A percentile compares a stretch with the other conserved stretches of the same genome.
Conservation (phyloP, 2,888 invertebrate genomes). For the Netelia fuscicornis region DNA sequence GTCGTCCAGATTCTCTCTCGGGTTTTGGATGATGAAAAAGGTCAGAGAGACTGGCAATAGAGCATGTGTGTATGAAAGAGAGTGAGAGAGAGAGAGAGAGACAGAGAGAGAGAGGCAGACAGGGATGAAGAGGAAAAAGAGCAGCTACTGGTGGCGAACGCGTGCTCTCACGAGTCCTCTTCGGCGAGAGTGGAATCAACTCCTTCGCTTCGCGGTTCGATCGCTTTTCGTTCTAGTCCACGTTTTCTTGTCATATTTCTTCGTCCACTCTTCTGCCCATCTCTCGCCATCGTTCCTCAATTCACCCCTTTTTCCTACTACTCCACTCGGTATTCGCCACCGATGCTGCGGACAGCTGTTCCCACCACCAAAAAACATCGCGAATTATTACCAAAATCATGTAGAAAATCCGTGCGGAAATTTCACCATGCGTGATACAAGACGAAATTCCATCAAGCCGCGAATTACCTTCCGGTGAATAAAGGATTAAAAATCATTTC, state of each 20-base stretch:
- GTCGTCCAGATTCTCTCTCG: conserved; percentile 58
- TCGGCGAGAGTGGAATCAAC: conserved; percentile 39
- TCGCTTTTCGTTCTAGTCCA: conserved; percentile 49
- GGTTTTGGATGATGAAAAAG: conserved; percentile 53
- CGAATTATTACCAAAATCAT: conserved; percentile 15
- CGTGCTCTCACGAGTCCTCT: neutral
- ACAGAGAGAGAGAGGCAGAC: conserved; percentile 32
- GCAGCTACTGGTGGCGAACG: neutral
- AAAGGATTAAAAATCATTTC: too few relatives aligned
- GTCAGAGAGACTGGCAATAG: conserved; percentile 38
- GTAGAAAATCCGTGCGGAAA: neutral
- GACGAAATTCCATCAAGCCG: neutral
- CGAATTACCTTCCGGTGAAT: too few relatives aligned
- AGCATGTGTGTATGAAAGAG: too few relatives aligned
- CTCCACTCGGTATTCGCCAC: conserved; percentile 28
- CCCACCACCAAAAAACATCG: conserved; percentile 26
- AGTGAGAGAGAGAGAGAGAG: conserved; percentile 19
- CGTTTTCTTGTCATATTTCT: conserved; percentile 50
- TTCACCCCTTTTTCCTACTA: conserved; percentile 38
- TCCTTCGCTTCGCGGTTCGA: conserved; percentile 41
- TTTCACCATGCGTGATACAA: neutral
- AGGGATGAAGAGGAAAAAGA: neutral
- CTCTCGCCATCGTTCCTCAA: conserved; percentile 37
- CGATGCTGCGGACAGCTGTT: conserved; percentile 45
- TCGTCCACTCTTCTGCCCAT: conserved; percentile 30